phyloP scores from a whole-genome alignment of 2,113 vertebrate genomes.

The Passer montanus region DNA sequence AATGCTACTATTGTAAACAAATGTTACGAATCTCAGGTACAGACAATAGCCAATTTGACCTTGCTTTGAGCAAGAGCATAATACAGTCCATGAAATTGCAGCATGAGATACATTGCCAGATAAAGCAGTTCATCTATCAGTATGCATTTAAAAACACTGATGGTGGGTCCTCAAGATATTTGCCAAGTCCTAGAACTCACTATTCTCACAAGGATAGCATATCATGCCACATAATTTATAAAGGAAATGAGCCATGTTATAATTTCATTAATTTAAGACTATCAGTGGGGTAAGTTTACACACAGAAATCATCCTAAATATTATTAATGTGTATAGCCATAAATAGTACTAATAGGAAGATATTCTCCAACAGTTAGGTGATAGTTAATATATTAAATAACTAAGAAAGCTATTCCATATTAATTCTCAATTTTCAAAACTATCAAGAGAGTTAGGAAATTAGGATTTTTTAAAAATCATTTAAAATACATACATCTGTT shows the following conservation, averaged over 20 bases:
- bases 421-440: slow-evolving; percentile 28
- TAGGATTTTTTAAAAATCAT: not conserved
- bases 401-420: not conserved
- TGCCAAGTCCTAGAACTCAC: not conserved
- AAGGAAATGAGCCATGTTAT: not conserved
- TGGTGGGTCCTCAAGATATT: not conserved
- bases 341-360: slow-evolving; percentile 14
- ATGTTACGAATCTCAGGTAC: not conserved
- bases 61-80: not conserved
- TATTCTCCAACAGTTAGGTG: not conserved
- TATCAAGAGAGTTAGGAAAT: slow-evolving; percentile 28
- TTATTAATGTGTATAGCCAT: not conserved
- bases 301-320: slow-evolving; percentile 15
- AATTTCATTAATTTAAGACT: slow-evolving; percentile 16
- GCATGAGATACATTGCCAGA: not conserved
- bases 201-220: not conserved
- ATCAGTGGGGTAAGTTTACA: not conserved
- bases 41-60: not conserved
- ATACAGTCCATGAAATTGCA: not conserved
- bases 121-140: not conserved
- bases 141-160: not conserved
- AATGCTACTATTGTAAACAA: not conserved
- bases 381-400: slow-evolving; percentile 15
- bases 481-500: slow-evolving; percentile 17
- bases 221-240: not conserved